These are phyloP conservation scores for Castor canadensis DNA, from an alignment of 2,113 vertebrate species.

Conservation along the genomic window DNA sequence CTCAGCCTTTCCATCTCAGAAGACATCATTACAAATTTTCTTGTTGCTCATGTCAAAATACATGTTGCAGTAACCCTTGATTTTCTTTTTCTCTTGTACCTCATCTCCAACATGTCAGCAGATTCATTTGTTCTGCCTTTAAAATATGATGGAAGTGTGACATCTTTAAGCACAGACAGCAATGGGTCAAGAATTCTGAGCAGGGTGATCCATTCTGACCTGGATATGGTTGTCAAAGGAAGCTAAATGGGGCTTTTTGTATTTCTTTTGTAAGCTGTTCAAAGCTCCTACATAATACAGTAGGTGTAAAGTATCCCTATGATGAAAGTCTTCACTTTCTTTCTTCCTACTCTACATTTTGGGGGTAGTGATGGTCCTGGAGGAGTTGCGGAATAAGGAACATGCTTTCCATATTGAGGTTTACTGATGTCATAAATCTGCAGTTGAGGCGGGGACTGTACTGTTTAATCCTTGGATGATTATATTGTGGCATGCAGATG, in stretches of 20 bases:
- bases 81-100: not conserved
- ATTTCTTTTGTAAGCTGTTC: not conserved
- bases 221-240: not conserved
- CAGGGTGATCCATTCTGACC: not conserved
- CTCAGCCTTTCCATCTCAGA: not conserved
- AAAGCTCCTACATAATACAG: not conserved
- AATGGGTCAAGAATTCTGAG: not conserved
- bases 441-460: not conserved
- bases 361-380: not conserved
- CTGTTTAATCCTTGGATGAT: not conserved
- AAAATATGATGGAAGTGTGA: not conserved
- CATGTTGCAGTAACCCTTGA: not conserved
- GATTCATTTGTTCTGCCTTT: not conserved
- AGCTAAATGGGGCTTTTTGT: not conserved
- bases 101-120: not conserved
- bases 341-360: not conserved
- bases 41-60: not conserved
- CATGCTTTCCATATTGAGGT: not conserved
- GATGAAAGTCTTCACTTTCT: not conserved
- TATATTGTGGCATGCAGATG: not conserved
- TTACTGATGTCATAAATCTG: not conserved
- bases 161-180: not conserved
- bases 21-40: not conserved
- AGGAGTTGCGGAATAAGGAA: not conserved
- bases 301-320: not conserved